phyloP scores from a whole-genome alignment of 2,888 invertebrate genomes.

The Sarcophaga subvicina region DNA sequence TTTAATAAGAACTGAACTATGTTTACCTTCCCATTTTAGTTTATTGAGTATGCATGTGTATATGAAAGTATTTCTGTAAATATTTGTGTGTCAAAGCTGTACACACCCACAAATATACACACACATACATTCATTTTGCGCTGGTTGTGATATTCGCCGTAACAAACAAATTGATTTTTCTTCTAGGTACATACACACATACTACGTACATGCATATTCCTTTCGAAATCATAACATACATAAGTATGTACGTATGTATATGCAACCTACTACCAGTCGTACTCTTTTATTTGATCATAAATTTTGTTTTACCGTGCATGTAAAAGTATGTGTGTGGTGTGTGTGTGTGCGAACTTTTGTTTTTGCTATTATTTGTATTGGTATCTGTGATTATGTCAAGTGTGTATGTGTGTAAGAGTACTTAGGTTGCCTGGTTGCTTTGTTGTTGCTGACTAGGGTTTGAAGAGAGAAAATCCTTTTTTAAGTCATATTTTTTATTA shows the following conservation, averaged over 20 bases:
- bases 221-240: constrained; percentile 4
- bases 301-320: constrained; percentile 47
- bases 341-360: background rate
- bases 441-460: background rate
- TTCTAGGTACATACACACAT: background rate
- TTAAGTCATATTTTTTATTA: constrained; percentile 62
- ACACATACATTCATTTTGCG: background rate
- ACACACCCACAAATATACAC: background rate
- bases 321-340: no score
- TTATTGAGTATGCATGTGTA: background rate
- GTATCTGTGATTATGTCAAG: constrained; percentile 28
- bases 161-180: constrained; percentile 38
- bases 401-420: constrained; percentile 2
- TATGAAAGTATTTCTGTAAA: background rate
- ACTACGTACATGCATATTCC: background rate
- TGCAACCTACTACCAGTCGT: constrained; percentile 8
- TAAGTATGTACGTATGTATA: no score
- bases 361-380: constrained; percentile 10
- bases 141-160: constrained; percentile 9
- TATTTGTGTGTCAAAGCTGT: background rate
- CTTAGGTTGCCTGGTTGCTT: constrained; percentile 25
- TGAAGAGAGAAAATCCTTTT: constrained; percentile 40
- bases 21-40: constrained; percentile 12
- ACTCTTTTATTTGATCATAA: constrained; percentile 65
- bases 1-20: background rate